Evolutionary conservation across 2,888 invertebrate genomes (phyloP).

Genomic region (Campoplex nolae): DNA sequence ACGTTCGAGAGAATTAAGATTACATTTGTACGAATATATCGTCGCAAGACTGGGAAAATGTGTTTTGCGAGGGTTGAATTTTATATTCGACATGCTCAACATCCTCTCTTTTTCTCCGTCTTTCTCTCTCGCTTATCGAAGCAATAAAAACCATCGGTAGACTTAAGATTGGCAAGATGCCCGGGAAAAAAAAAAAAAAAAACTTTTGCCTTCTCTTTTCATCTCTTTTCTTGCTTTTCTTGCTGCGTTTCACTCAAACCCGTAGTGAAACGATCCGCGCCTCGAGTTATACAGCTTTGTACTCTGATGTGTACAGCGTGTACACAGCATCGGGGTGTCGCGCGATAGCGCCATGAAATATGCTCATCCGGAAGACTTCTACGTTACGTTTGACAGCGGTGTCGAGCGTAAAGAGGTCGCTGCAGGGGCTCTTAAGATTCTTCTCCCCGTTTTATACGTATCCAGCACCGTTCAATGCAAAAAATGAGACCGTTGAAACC

Average conservation of each 20-base stretch:
- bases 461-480: neutral
- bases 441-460: neutral
- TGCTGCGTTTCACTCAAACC: constrained; percentile 64
- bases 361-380: constrained; percentile 77
- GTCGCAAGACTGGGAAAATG: constrained; percentile 57
- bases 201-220: constrained; percentile 68
- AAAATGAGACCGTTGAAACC: neutral
- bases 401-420: constrained; percentile 64
- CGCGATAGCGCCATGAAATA: constrained; percentile 80
- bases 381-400: constrained; percentile 68
- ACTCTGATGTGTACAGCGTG: constrained; percentile 43
- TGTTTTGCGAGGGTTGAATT: constrained; percentile 63
- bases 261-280: constrained; percentile 34
- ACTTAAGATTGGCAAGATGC: constrained; percentile 81
- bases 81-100: constrained; percentile 61
- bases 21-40: constrained; percentile 75
- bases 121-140: constrained; percentile 76
- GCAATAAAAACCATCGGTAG: constrained; percentile 81
- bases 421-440: constrained; percentile 66
- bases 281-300: constrained; percentile 22
- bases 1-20: constrained; percentile 76
- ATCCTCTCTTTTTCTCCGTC: constrained; percentile 10
- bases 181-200: constrained; percentile 70
- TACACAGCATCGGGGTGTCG: constrained; percentile 46
- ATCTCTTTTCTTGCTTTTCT: constrained; percentile 16